Conservation (phyloP, 1,140 invertebrate genomes). For the Heliconius himera region DNA sequence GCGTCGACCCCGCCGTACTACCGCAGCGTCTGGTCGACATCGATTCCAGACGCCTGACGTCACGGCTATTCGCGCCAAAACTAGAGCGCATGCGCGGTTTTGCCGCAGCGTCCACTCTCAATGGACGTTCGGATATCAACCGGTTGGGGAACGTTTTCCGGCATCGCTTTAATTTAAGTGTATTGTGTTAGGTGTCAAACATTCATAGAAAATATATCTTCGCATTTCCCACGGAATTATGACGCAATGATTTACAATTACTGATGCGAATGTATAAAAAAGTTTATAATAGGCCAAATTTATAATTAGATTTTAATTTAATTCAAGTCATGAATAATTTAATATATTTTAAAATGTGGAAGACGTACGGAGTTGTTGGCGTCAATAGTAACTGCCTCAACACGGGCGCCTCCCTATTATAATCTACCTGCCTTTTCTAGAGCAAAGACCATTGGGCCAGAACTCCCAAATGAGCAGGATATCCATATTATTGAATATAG, state of each 20-base stretch:
- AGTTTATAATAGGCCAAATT: neutral
- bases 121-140: constrained; percentile 71
- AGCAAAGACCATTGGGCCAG: constrained; percentile 67
- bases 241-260: neutral
- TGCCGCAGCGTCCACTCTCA: constrained; percentile 77
- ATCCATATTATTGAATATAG: constrained; percentile 30
- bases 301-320: neutral
- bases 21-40: constrained; percentile 80
- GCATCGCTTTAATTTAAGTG: constrained; percentile 41
- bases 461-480: constrained; percentile 79
- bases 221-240: neutral
- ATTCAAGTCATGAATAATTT: neutral
- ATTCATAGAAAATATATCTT: neutral
- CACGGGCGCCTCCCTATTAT: constrained; percentile 74
- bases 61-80: constrained; percentile 80
- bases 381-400: constrained; percentile 77
- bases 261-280: neutral
- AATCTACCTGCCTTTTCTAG: constrained; percentile 79
- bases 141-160: constrained; percentile 69
- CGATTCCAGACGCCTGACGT: constrained; percentile 80
- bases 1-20: constrained; percentile 78
- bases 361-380: constrained; percentile 79
- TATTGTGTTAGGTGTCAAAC: constrained; percentile 19
- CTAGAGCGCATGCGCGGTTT: constrained; percentile 73
- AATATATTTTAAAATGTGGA: constrained; percentile 50